Conservation (phyloP, 2,888 invertebrate genomes). For the Plusia festucae region DNA sequence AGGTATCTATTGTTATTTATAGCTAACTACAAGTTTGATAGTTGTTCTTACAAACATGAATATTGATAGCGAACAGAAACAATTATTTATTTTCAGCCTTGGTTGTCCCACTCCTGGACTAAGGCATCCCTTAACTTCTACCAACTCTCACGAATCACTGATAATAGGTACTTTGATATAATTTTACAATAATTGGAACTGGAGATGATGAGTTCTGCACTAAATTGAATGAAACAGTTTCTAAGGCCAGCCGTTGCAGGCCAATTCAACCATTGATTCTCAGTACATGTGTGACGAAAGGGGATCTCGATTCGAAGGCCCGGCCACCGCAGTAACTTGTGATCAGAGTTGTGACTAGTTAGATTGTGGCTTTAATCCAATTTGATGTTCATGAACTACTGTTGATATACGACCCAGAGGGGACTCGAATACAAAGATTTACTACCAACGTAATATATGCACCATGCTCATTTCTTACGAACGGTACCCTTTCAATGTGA, state of each 20-base stretch:
- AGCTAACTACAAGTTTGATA: background rate
- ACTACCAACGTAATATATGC: constrained; percentile 51
- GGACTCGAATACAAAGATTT: constrained; percentile 57
- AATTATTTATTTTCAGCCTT: too few species aligned
- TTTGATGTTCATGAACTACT: constrained; percentile 71
- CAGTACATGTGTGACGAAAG: constrained; percentile 45
- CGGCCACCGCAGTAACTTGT: constrained; percentile 64
- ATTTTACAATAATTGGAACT: background rate
- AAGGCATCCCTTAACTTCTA: too few species aligned
- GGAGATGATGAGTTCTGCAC: constrained; percentile 1
- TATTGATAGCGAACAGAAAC: too few species aligned
- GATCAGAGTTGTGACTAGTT: constrained; percentile 69
- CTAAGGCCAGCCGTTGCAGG: constrained; percentile 16
- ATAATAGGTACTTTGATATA: too few species aligned
- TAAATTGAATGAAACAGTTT: constrained; percentile 8
- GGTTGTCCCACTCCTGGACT: too few species aligned
- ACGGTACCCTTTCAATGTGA: background rate
- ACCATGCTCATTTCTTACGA: constrained; percentile 40
- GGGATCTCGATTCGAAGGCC: constrained; percentile 48
- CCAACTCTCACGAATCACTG: too few species aligned
- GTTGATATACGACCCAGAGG: constrained; percentile 64
- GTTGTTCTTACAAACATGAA: background rate
- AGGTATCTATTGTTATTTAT: constrained; percentile 4
- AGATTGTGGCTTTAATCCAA: constrained; percentile 73
- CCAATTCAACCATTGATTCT: constrained; percentile 31